Base-by-base conservation (phyloP, 2,888 invertebrate genomes). In the Thysanoteuthis rhombus region DNA sequence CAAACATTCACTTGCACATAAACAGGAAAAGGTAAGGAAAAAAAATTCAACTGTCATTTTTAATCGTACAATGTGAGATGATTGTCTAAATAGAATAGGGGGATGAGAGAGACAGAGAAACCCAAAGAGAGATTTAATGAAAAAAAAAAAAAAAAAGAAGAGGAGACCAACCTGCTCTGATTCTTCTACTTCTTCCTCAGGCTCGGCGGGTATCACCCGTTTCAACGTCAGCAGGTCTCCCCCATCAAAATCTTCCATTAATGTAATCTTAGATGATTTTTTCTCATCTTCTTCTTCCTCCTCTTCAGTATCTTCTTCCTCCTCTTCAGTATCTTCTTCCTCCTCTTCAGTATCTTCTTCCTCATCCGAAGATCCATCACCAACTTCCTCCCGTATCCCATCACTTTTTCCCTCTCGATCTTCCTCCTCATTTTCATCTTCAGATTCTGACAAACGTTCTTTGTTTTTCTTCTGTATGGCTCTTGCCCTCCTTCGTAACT, bases 281-380 rank as follows among this genome's bases (percentile, higher is more conserved):
- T n/a, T 36, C 16, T 19, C n/a, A n/a, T n/a, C n/a, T n/a, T n/a
- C n/a, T n/a, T n/a, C n/a, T n/a, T n/a, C n/a, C n/a, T n/a, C n/a
- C 6, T 75, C n/a, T 5, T 93, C 94, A 93, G 92, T 93, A 8
- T n/a, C n/a, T n/a, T n/a, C n/a, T n/a, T n/a, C n/a, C n/a, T n/a
- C n/a, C 6, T 75, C n/a, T 5, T 93, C 94, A 93, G 92, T 93
- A 8, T 94, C 93, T 22, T 93, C 93, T 32, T 95, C 94, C 22
- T 90, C n/a, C 19, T 47, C 94, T n/a, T 92, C 91, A 28, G 93
- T 94, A 42, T 98, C 97, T 95, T 97, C 97, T 89, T 97, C 97
- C 93, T 98, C 98, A 96, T 97, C 97, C 5, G 97, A 98, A 95
- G 95, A 94, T 97, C 97, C 22, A 96, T 94, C 96, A 97, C 92